Base-by-base conservation (phyloP, 2,113 vertebrate species). In the Dasyprocta punctata region DNA sequence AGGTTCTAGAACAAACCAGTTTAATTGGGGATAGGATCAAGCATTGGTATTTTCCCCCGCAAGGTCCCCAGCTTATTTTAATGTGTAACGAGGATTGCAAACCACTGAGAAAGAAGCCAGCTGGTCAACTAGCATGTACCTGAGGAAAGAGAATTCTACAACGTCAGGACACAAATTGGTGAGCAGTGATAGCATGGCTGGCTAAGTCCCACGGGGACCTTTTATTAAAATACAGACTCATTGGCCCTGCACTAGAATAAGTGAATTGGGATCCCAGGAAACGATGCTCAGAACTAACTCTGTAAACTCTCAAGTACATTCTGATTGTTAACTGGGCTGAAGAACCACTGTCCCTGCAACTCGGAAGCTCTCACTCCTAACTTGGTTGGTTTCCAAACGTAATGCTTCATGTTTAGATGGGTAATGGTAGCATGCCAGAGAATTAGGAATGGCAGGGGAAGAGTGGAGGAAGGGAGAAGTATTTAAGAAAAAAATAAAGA, bases 401-500 rank as follows among this genome's bases (percentile, higher is more conserved):
- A 52, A 84, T 1, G 5, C 44, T 95, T 93, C 80, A 13, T 47
- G 7, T 93, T 91, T n/a, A 63, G 61, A 82, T 0, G 44, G 49
- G 75, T 87, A 36, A 84, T 24, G 22, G 58, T 69, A 78, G 75
- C 52, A 47, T 93, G 81, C 84, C 86, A 47, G 89, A 41, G 90
- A 96, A 90, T 33, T 56, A 58, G 82, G 69, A 94, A 83, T 52
- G 60, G 89, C 73, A 90, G 47, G 54, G 73, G 77, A 33, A 91
- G 95, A 19, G 86, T 84, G 89, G 96, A 97, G 92, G 89, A 96
- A 81, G 94, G 96, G 96, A 96, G 93, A 95, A 89, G 97, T 97
- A 97, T 96, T 98, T 97, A 97, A 98, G 97, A 97, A 97, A 98
- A 98, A 98, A 98, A 97, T 96, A 96, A 96, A 98, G 93, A 97